Percentiles rank a stretch among this genome's conserved stretches.
Conservation (phyloP, 2,797 vertebrate genomes). For the Pempheris klunzingeri region DNA sequence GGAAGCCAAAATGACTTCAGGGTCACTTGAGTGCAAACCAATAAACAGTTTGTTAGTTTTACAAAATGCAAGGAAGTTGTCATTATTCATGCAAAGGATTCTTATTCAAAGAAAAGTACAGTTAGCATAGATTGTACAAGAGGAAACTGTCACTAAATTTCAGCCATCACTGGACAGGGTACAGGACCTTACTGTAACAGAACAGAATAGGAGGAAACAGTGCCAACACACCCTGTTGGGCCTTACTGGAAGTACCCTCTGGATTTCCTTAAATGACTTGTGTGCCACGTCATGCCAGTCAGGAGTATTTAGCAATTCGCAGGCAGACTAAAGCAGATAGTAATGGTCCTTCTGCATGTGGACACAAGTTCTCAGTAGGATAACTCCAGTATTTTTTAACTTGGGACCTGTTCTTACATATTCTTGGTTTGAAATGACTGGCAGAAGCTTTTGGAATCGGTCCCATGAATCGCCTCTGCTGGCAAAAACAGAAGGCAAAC, state of each 20-base stretch:
- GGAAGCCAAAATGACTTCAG: neutral
- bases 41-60: conserved; percentile 12
- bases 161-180: neutral
- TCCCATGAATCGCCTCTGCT: too few relatives aligned
- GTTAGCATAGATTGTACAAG: conserved; percentile 26
- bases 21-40: conserved; percentile 1
- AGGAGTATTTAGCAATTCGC: conserved; percentile 24
- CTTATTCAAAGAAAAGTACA: neutral
- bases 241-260: conserved; percentile 75
- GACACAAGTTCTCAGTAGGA: too few relatives aligned
- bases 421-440: too few relatives aligned
- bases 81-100: neutral
- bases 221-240: conserved; percentile 33
- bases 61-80: conserved; percentile 10
- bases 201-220: conserved; percentile 50
- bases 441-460: too few relatives aligned
- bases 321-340: conserved; percentile 13
- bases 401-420: too few relatives aligned
- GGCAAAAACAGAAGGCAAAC: too few relatives aligned
- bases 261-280: conserved; percentile 55
- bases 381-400: too few relatives aligned
- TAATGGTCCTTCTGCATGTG: too few relatives aligned
- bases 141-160: conserved; percentile 4
- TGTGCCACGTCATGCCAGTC: conserved; percentile 32
- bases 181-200: conserved; percentile 34